Percentiles rank a stretch among this genome's conserved stretches.
Conservation (phyloP, 2,797 vertebrate genomes). For the Macrochelys suwanniensis region DNA sequence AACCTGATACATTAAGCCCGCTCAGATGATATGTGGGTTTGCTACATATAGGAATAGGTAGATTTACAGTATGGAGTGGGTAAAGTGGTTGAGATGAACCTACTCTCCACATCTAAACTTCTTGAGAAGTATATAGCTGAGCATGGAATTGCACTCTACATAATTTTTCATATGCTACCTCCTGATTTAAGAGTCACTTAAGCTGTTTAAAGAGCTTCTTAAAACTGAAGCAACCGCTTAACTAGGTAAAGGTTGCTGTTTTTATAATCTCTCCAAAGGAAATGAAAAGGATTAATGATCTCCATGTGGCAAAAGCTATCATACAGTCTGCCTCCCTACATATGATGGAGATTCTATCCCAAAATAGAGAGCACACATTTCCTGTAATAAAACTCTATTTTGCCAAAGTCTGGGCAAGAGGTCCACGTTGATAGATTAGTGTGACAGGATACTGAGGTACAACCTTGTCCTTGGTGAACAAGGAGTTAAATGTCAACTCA, state of each 20-base stretch:
- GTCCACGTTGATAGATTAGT: background rate
- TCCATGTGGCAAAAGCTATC: constrained; percentile 5
- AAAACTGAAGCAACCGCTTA: background rate
- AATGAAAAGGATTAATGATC: background rate
- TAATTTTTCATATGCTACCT: constrained; percentile 18
- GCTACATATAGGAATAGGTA: background rate
- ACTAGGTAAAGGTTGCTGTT: background rate
- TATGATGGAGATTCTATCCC: background rate
- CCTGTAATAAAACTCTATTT: background rate
- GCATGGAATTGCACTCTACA: background rate
- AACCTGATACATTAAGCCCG: background rate
- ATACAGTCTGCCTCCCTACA: background rate
- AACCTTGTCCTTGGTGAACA: background rate
- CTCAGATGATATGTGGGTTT: rapidly evolving
- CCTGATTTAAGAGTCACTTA: background rate
- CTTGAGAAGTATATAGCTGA: background rate
- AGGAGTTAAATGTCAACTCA: background rate
- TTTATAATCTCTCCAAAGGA: background rate
- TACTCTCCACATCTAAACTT: background rate
- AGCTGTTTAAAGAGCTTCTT: background rate
- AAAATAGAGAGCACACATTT: background rate
- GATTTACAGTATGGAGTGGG: background rate
- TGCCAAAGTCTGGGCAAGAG: background rate
- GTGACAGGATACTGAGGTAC: background rate
- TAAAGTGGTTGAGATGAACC: background rate